phyloP scores from a whole-genome alignment of 1,140 invertebrate species.

The Drosophila chauvacae region DNA sequence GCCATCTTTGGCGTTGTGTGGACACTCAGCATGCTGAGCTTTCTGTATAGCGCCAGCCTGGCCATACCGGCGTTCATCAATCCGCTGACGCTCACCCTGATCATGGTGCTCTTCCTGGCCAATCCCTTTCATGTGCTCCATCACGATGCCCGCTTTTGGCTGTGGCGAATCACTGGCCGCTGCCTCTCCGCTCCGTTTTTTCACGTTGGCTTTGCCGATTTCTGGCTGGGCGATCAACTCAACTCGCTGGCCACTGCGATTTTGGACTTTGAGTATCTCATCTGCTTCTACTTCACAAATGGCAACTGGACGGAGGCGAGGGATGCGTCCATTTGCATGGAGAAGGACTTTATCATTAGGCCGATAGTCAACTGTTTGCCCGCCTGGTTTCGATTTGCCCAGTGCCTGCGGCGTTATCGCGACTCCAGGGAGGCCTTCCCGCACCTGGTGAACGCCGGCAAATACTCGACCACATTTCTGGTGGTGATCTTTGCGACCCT shows the following conservation, averaged over 20 bases:
- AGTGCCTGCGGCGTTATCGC: slow-evolving; percentile 97
- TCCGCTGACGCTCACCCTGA: slow-evolving; percentile 93
- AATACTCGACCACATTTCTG: slow-evolving; percentile 99
- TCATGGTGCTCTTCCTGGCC: slow-evolving; percentile 95
- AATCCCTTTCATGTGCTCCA: slow-evolving; percentile 97
- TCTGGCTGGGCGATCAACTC: slow-evolving; percentile 99
- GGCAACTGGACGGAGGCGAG: slow-evolving; percentile 88
- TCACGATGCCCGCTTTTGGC: slow-evolving; percentile 95
- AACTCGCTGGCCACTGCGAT: slow-evolving; percentile 96
- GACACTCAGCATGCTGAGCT: slow-evolving; percentile 92
- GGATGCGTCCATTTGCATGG: slow-evolving; percentile 87
- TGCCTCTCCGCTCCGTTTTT: slow-evolving; percentile 97
- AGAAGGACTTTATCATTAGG: slow-evolving; percentile 88
- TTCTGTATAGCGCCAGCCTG: slow-evolving; percentile 93
- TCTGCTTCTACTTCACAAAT: slow-evolving; percentile 92
- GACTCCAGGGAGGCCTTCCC: slow-evolving; percentile 96
- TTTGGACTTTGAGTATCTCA: slow-evolving; percentile 96
- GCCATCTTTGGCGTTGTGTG: slow-evolving; percentile 98
- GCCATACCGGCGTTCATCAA: slow-evolving; percentile 96
- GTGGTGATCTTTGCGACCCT: slow-evolving; percentile 95
- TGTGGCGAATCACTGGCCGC: slow-evolving; percentile 90
- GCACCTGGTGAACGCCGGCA: slow-evolving; percentile 98
- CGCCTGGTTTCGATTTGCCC: slow-evolving; percentile 98
- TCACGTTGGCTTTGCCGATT: slow-evolving; percentile 98
- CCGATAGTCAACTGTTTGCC: slow-evolving; percentile 95